Conservation (phyloP, 1,140 invertebrate genomes). For the Eufriesea mexicana region DNA sequence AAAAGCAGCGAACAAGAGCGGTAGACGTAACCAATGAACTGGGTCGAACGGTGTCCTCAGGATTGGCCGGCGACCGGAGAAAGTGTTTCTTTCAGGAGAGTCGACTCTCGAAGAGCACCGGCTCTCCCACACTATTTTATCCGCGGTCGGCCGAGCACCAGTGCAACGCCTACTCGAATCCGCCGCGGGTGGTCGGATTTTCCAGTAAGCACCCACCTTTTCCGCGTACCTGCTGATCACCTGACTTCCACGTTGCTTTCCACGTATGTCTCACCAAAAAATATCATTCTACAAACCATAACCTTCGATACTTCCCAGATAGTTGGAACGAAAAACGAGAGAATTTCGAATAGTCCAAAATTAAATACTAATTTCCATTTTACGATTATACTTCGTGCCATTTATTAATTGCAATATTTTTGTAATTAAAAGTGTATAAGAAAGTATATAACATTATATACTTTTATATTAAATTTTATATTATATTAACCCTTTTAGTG, state of each 20-base stretch:
- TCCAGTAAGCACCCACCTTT: conserved; percentile 45
- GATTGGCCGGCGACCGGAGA: conserved; percentile 71
- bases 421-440: no score
- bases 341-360: no score
- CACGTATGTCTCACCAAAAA: conserved; percentile 7
- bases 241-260: background rate
- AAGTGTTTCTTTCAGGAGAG: conserved; percentile 69
- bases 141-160: conserved; percentile 59
- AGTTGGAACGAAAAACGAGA: no score
- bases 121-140: conserved; percentile 78
- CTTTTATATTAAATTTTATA: no score
- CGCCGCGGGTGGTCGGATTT: conserved; percentile 66
- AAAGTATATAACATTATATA: no score
- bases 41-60: conserved; percentile 75
- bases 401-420: no score
- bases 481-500: no score
- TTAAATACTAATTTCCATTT: no score
- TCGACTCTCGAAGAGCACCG: conserved; percentile 8
- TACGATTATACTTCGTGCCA: no score
- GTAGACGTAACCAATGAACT: conserved; percentile 63
- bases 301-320: no score
- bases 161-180: conserved; percentile 68
- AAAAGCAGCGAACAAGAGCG: conserved; percentile 45
- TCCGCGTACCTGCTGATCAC: conserved; percentile 34
- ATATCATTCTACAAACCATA: background rate